These are phyloP conservation scores for Orientallactaga bullata DNA, from an alignment of 2,113 vertebrate genomes.

Conservation along the genomic window DNA sequence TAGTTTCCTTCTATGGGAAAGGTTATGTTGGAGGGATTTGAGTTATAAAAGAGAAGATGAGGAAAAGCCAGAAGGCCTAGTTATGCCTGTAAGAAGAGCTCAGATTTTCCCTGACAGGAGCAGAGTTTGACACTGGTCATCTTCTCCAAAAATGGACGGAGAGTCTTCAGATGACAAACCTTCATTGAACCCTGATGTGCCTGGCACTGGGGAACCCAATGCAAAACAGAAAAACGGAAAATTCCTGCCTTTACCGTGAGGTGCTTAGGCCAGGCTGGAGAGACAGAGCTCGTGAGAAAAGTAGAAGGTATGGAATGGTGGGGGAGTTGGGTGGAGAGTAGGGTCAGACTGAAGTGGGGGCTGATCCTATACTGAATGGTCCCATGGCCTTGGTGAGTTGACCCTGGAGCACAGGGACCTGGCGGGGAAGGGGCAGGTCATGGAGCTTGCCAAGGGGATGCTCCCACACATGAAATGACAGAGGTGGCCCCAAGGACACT, in stretches of 20 bases:
- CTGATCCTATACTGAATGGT: fast-evolving
- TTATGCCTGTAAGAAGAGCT: neutral
- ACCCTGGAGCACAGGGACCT: neutral
- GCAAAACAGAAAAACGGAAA: neutral
- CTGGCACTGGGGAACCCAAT: neutral
- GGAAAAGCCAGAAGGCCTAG: neutral
- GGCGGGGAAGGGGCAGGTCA: fast-evolving
- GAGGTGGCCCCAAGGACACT: too few species aligned
- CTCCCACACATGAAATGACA: too few species aligned
- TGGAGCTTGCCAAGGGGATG: fast-evolving
- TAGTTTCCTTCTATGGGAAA: neutral
- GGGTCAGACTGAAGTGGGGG: fast-evolving
- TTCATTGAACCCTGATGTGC: too few species aligned
- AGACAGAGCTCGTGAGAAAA: neutral
- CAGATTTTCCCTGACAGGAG: neutral
- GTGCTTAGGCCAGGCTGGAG: too few species aligned
- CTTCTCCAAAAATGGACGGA: neutral
- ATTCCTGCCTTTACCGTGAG: too few species aligned
- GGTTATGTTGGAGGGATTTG: neutral
- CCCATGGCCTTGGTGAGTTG: neutral
- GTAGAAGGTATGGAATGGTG: neutral
- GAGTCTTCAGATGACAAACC: too few species aligned
- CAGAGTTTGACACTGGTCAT: neutral
- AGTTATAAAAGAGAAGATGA: neutral
- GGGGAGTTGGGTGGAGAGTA: neutral